Percentiles rank a stretch among this genome's conserved stretches.
Conservation (phyloP, 2,797 vertebrate genomes). For the Gallinago stenura region DNA sequence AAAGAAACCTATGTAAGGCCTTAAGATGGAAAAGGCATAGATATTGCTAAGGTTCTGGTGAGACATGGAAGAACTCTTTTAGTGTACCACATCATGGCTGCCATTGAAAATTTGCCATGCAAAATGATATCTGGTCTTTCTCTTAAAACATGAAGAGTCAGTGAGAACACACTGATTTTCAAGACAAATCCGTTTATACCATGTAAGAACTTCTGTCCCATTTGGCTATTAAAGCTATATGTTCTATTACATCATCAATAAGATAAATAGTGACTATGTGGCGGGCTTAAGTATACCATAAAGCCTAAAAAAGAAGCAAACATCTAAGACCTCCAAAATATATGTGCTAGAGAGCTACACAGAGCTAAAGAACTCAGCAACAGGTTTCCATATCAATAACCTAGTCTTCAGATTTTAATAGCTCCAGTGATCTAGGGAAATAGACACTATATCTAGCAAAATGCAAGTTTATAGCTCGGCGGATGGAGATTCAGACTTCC, state of each 20-base stretch:
- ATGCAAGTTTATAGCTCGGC: conserved; percentile 23
- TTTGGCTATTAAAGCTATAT: background rate
- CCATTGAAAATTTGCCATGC: background rate
- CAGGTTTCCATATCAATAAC: conserved; percentile 48
- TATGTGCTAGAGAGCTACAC: background rate
- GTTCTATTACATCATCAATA: background rate
- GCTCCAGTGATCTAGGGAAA: conserved; percentile 33
- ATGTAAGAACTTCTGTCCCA: background rate
- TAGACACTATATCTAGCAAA: conserved; percentile 29
- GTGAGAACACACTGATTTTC: background rate
- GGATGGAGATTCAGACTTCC: background rate
- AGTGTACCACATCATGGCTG: background rate
- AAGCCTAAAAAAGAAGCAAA: conserved; percentile 23
- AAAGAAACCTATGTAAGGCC: background rate
- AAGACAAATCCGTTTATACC: background rate
- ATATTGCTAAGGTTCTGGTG: background rate
- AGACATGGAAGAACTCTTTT: background rate
- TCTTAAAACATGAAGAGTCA: background rate
- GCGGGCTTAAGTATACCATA: conserved; percentile 1
- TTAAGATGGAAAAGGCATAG: background rate
- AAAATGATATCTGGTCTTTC: background rate
- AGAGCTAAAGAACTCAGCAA: conserved; percentile 18
- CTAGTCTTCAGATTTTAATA: conserved; percentile 55
- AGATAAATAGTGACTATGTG: background rate
- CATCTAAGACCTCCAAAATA: background rate